A percentile compares a stretch with the other conserved stretches of the same genome.
These are phyloP conservation scores for Cotesia chilonis DNA, from an alignment of 1,140 invertebrate species.

Conservation along the genomic window DNA sequence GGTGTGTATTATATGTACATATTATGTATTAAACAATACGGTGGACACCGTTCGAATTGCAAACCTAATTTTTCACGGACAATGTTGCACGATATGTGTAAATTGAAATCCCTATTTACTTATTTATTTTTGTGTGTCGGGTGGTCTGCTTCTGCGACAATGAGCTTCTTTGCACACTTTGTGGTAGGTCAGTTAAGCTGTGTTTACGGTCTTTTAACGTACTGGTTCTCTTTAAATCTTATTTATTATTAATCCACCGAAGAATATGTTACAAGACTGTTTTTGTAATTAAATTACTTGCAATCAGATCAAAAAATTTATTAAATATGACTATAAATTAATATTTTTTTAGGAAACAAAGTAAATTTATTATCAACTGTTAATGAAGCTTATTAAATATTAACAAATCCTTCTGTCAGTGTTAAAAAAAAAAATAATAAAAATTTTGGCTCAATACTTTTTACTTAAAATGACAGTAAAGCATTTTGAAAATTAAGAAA, in stretches of 20 bases:
- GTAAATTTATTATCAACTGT: no score
- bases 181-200: neutral
- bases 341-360: no score
- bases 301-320: no score
- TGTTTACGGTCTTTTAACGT: no score
- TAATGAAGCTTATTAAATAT: no score
- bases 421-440: no score
- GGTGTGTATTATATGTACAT: neutral
- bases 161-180: neutral
- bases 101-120: conserved; percentile 22
- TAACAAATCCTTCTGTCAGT: no score
- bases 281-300: no score
- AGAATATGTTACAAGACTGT: no score
- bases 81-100: conserved; percentile 28
- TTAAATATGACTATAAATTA: no score
- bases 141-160: conserved; percentile 14
- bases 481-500: conserved; percentile 14
- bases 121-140: neutral
- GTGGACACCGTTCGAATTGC: conserved; percentile 36
- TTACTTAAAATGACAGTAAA: no score
- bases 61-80: conserved; percentile 37
- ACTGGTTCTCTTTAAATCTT: neutral
- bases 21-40: conserved; percentile 1
- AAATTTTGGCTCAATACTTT: no score
- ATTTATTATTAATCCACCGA: neutral